Evolutionary conservation across 92 coral and sea anemone species (phyloP), one percentile per base, ranked within the genome.

Genomic region (Blastomussa wellsi): DNA sequence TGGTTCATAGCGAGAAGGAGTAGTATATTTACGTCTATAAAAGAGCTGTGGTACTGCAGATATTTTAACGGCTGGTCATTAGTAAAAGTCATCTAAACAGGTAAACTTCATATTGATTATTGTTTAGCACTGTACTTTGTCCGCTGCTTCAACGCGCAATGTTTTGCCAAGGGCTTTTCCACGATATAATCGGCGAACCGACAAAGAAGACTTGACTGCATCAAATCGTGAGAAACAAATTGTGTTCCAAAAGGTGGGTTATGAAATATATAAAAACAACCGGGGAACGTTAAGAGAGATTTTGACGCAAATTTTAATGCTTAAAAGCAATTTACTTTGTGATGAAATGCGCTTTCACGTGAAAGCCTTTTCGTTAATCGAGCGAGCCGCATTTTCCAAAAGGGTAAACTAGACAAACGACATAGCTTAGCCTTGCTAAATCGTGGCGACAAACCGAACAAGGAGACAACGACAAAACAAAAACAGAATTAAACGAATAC

Each of bases 381-480:
- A 51, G 29, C 31, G 64, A 36, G 15, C 26, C 65, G 12, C 20
- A 17, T 67, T 24, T 32, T 38, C 28, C 66, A 71, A 72, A 35
- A 15, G 28, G n/a, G 73, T 26, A 37, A 79, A 39, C 19, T 3
- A 29, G 75, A 44, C 66, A 72, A 9, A 10, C 75, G 44, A 59
- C 64, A 44, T 48, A 13, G 75, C n/a, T 70, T 24, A 51, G 79
- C 13, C 86, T 51, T 69, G 13, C 59, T 51, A 68, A 13, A 52
- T 17, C 39, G 12, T 82, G 70, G 22, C 69, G 86, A 71, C 42
- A 70, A 71, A 81, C 49, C 24, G 7, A 64, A 0, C 49, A 49
- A 14, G 33, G 59, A 22, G 86, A 71, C 75, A 29, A 42, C 78
- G 86, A 52, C 78, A 82, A 16, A 82, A 71, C 79, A 82, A 39